phyloP scores from a whole-genome alignment of 2,888 invertebrate species.

The Brenthis daphne region DNA sequence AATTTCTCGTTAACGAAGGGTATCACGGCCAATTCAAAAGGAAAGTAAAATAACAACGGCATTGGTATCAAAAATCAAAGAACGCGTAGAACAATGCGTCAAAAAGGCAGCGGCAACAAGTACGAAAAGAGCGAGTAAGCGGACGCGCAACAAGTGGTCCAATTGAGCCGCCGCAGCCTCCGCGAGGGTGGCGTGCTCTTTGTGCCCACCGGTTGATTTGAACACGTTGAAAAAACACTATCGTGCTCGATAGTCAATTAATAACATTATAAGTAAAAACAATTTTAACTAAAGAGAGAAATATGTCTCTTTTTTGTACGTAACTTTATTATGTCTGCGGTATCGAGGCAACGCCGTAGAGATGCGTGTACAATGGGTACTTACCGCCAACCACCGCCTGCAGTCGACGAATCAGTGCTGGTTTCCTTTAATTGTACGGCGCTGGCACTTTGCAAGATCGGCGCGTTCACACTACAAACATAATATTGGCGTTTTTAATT shows the following conservation, averaged over 20 bases:
- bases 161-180: conserved; percentile 32
- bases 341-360: background rate
- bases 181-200: conserved; percentile 29
- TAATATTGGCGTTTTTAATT: background rate
- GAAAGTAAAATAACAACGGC: background rate
- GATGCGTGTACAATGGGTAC: conserved; percentile 42
- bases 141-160: conserved; percentile 36
- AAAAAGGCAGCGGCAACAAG: conserved; percentile 33
- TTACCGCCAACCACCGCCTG: conserved; percentile 68
- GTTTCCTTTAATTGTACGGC: conserved; percentile 70
- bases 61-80: conserved; percentile 19
- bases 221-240: conserved; percentile 1
- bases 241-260: background rate
- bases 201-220: conserved; percentile 16
- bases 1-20: no score
- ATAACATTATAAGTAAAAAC: background rate
- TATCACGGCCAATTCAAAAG: no score
- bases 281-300: no score
- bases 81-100: conserved; percentile 24
- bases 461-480: conserved; percentile 59
- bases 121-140: conserved; percentile 27
- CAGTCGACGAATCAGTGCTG: conserved; percentile 62
- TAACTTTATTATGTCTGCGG: no score
- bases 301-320: no score
- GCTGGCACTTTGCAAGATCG: conserved; percentile 71